These are phyloP conservation scores for Tetranychus cinnabarinus DNA, from an alignment of 1,140 invertebrate species.

Conservation along the genomic window DNA sequence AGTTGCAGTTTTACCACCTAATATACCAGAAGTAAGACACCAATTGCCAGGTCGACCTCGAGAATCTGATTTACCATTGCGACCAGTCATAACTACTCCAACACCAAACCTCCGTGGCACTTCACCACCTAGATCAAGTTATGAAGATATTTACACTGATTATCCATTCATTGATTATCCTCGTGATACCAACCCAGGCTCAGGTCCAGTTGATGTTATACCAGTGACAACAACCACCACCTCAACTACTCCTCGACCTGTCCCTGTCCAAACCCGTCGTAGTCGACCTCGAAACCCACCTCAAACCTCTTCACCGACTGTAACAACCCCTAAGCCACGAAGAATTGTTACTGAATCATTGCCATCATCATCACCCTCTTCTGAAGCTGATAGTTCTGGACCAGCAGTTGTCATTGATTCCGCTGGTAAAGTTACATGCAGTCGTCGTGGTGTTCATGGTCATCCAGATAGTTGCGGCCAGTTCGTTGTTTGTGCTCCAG, in stretches of 20 bases:
- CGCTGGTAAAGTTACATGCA: slow-evolving; percentile 12
- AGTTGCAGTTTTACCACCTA: background rate
- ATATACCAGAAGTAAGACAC: background rate
- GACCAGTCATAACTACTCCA: background rate
- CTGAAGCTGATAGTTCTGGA: background rate
- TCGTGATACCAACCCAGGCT: background rate
- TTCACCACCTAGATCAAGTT: background rate
- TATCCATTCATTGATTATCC: background rate
- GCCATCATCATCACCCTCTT: background rate
- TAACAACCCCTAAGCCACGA: background rate
- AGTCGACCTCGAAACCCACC: background rate
- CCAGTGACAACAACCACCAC: background rate
- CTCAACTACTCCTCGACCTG: background rate
- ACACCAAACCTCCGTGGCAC: background rate
- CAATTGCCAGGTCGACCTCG: background rate
- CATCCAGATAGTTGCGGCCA: slow-evolving; percentile 15
- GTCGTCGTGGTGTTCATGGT: slow-evolving; percentile 14
- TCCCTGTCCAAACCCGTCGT: background rate
- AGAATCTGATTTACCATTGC: background rate
- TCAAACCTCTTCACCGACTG: background rate
- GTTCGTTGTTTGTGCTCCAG: slow-evolving; percentile 17
- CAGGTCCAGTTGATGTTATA: background rate
- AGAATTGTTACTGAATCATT: background rate
- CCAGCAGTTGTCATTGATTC: slow-evolving; percentile 7
- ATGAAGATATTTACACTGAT: background rate